These are phyloP conservation scores for Carcharodon carcharias DNA, from an alignment of 2,797 vertebrate species.

Conservation along the genomic window DNA sequence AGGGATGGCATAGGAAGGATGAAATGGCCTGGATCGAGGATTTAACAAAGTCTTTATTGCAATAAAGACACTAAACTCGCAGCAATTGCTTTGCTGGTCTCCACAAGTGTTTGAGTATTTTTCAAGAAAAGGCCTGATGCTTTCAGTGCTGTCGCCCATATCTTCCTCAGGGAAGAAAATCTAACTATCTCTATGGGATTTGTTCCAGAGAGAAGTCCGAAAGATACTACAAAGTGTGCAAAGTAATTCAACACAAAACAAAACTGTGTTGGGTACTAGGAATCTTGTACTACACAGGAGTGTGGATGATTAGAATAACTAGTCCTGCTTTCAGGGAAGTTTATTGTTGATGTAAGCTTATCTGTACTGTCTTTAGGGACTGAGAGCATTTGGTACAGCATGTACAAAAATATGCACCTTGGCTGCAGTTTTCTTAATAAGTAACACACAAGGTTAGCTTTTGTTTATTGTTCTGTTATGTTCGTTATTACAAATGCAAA, in stretches of 20 bases:
- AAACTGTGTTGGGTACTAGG: background rate
- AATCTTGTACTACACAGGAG: background rate
- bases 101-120: no score
- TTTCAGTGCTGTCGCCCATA: background rate
- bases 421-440: background rate
- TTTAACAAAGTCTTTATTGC: background rate
- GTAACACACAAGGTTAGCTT: conserved; percentile 29
- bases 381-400: background rate
- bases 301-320: background rate
- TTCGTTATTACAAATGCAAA: conserved; percentile 28
- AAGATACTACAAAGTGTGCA: background rate
- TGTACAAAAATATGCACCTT: conserved; percentile 34
- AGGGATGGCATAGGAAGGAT: no score
- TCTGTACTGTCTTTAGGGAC: conserved; percentile 15
- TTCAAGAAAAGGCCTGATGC: background rate
- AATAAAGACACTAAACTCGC: background rate
- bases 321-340: background rate
- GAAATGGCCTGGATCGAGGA: background rate
- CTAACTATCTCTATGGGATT: background rate
- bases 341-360: conserved; percentile 21
- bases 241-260: background rate
- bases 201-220: background rate
- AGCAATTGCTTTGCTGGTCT: background rate
- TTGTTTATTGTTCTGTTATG: conserved; percentile 21
- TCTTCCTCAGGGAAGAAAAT: background rate